Evolutionary conservation across 1,140 invertebrate genomes (phyloP).

Genomic region (Drosophila insularis): DNA sequence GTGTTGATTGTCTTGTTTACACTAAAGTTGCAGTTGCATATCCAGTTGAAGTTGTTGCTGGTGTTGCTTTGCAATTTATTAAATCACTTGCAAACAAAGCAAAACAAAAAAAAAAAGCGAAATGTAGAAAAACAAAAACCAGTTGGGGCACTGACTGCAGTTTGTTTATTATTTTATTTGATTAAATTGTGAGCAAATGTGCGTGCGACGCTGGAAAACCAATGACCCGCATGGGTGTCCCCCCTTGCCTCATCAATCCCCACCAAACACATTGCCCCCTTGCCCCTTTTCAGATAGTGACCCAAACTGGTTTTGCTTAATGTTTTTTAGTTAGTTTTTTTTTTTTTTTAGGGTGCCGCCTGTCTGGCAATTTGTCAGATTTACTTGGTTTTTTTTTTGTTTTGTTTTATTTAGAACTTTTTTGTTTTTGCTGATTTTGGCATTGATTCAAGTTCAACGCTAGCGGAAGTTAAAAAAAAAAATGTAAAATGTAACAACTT

Average conservation of each 20-base stretch:
- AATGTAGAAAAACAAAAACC: constrained; percentile 31
- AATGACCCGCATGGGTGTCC: constrained; percentile 70
- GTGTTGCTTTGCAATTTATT: constrained; percentile 60
- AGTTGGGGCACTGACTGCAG: constrained; percentile 41
- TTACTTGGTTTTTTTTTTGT: constrained; percentile 30
- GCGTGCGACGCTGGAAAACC: constrained; percentile 74
- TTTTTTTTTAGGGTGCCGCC: constrained; percentile 56
- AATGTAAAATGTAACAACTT: constrained; percentile 31
- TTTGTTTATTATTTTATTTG: constrained; percentile 68
- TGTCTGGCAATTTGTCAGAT: constrained; percentile 54
- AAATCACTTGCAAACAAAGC: constrained; percentile 65
- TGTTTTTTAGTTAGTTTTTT: not conserved
- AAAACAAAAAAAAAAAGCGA: constrained; percentile 1
- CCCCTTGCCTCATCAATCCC: not conserved
- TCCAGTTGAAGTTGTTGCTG: constrained; percentile 22
- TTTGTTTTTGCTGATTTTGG: constrained; percentile 57
- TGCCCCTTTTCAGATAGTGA: not conserved
- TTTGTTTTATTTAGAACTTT: constrained; percentile 42
- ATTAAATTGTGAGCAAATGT: constrained; percentile 71
- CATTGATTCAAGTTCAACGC: constrained; percentile 76
- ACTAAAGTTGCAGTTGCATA: constrained; percentile 53
- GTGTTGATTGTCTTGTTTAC: constrained; percentile 78
- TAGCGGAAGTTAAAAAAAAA: constrained; percentile 47
- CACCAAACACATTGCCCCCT: not conserved
- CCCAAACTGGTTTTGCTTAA: constrained; percentile 46